These are phyloP conservation scores for Drosophila putrida DNA, from an alignment of 2,888 invertebrate species.

Conservation along the genomic window DNA sequence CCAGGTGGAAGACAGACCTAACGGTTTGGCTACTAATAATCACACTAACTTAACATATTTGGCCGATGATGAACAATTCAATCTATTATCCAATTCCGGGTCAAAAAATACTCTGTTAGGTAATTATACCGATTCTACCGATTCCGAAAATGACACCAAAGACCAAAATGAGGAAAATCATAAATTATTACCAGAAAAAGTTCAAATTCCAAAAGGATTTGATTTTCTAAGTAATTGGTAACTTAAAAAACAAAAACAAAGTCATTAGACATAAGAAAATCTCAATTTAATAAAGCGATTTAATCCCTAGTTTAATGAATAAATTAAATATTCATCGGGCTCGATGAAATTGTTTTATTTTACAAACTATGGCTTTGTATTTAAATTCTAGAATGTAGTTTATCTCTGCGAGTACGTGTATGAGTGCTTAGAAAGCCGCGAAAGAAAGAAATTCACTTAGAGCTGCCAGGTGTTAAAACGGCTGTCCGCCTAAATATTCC, in stretches of 20 bases:
- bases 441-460: too few relatives aligned
- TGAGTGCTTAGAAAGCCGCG: too few relatives aligned
- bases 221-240: slow-evolving; percentile 65
- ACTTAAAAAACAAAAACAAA: slow-evolving; percentile 1
- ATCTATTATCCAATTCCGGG: slow-evolving; percentile 28
- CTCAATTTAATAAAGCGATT: neutral
- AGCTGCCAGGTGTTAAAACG: too few relatives aligned
- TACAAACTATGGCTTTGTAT: too few relatives aligned
- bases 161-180: slow-evolving; percentile 46
- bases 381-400: too few relatives aligned
- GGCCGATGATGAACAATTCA: slow-evolving; percentile 21
- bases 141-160: slow-evolving; percentile 61
- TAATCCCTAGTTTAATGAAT: neutral
- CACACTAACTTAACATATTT: slow-evolving; percentile 11
- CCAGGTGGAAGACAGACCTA: neutral
- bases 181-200: slow-evolving; percentile 45
- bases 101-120: slow-evolving; percentile 40
- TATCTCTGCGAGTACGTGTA: too few relatives aligned
- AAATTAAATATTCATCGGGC: neutral
- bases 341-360: too few relatives aligned
- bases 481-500: too few relatives aligned
- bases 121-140: slow-evolving; percentile 40
- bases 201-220: slow-evolving; percentile 68
- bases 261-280: neutral
- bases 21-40: neutral